Conservation (phyloP, 2,888 invertebrate genomes). For the Plebejus melissa region DNA sequence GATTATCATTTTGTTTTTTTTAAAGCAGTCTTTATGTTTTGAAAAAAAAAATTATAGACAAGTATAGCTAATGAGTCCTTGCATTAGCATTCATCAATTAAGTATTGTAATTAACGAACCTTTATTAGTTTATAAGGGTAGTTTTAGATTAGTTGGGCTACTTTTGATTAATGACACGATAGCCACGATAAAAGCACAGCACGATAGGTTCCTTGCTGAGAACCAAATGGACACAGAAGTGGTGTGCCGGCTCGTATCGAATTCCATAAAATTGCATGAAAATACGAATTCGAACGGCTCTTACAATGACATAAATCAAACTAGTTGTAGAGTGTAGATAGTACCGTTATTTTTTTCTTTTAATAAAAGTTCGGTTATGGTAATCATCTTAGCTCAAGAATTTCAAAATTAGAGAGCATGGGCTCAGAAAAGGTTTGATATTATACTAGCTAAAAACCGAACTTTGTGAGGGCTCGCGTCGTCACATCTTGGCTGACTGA, state of each 20-base stretch:
- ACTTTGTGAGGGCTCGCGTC: too few species aligned
- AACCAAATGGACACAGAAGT: constrained; percentile 46
- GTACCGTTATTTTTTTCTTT: not conserved
- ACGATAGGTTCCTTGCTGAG: constrained; percentile 59
- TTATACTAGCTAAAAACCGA: not conserved
- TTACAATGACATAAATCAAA: not conserved
- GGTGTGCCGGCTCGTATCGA: constrained; percentile 29
- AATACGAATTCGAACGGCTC: not conserved
- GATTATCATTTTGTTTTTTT: not conserved
- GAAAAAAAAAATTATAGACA: not conserved
- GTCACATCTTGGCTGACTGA: too few species aligned
- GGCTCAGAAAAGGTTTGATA: not conserved
- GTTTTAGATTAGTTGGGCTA: constrained; percentile 42
- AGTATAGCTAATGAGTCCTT: not conserved
- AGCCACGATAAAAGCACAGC: constrained; percentile 65
- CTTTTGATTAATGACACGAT: constrained; percentile 68
- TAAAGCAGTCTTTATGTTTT: not conserved
- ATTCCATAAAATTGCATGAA: constrained; percentile 26
- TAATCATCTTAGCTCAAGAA: too few species aligned
- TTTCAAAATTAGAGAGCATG: not conserved
- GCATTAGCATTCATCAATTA: constrained; percentile 17
- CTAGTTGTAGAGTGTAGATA: not conserved
- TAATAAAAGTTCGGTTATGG: not conserved
- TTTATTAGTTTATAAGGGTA: constrained; percentile 18
- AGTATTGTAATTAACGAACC: constrained; percentile 19